Conservation (phyloP, 2,888 invertebrate genomes). For the Ctenicera cuprea region DNA sequence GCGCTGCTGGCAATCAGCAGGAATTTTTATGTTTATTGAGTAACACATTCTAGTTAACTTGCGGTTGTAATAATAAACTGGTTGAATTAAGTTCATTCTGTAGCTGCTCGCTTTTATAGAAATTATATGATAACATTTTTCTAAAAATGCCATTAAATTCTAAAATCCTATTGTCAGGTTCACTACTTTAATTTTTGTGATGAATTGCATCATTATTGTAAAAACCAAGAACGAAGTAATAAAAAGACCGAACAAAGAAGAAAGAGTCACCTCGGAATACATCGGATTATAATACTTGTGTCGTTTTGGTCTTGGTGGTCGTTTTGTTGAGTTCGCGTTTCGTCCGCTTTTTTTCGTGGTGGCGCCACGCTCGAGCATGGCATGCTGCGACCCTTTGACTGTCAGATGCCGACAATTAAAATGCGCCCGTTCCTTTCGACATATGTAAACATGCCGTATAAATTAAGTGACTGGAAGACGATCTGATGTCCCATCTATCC, state of each 20-base stretch:
- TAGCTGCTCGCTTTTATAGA: too few relatives aligned
- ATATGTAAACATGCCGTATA: slow-evolving; percentile 71
- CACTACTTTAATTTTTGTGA: not conserved
- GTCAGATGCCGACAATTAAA: slow-evolving; percentile 68
- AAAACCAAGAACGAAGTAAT: slow-evolving; percentile 9
- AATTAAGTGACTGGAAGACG: slow-evolving; percentile 64
- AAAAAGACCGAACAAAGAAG: slow-evolving; percentile 15
- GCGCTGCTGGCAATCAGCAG: too few relatives aligned
- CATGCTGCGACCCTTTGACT: slow-evolving; percentile 66
- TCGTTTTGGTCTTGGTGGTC: slow-evolving; percentile 49
- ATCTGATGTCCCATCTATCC: slow-evolving; percentile 55
- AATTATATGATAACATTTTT: too few relatives aligned
- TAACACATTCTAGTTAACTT: too few relatives aligned
- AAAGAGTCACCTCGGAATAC: slow-evolving; percentile 37
- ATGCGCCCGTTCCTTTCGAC: slow-evolving; percentile 68
- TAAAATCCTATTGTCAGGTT: not conserved
- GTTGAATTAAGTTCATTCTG: too few relatives aligned
- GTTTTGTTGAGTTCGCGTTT: slow-evolving; percentile 61
- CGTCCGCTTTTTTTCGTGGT: slow-evolving; percentile 66
- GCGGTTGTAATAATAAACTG: too few relatives aligned
- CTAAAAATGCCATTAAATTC: too few relatives aligned
- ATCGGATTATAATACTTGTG: slow-evolving; percentile 42
- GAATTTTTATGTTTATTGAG: too few relatives aligned
- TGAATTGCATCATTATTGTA: slow-evolving; percentile 2
- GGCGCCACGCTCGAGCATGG: slow-evolving; percentile 68